Evolutionary conservation across 2,888 invertebrate species (phyloP).

Genomic region (Limnephilus auricula): DNA sequence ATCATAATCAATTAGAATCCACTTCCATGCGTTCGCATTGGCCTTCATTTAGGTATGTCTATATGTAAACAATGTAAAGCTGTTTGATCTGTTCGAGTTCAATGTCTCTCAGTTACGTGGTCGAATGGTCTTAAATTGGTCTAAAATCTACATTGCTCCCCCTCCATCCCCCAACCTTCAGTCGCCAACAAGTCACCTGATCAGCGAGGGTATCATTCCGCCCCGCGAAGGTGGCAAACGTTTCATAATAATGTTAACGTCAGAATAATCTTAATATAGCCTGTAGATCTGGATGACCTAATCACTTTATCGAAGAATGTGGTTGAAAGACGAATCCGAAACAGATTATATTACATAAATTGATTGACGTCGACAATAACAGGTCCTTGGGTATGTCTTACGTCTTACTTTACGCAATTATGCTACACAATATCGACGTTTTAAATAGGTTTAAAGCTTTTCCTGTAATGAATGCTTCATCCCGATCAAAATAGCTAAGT

Average conservation of each 20-base stretch:
- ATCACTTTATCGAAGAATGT: conserved; percentile 3
- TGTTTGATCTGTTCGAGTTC: background rate
- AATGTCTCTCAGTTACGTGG: background rate
- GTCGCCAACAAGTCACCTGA: background rate
- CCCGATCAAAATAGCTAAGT: background rate
- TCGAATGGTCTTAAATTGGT: background rate
- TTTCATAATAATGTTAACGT: background rate
- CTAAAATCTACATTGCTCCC: background rate
- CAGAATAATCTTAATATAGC: background rate
- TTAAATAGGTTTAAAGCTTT: background rate
- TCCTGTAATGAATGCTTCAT: background rate
- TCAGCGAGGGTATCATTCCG: background rate
- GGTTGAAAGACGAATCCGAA: conserved; percentile 6
- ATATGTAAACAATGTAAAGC: background rate
- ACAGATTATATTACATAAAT: background rate
- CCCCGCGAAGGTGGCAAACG: background rate
- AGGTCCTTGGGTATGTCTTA: background rate
- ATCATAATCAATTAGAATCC: background rate
- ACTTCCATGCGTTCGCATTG: background rate
- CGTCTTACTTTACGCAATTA: background rate
- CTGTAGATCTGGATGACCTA: background rate
- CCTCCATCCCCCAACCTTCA: background rate
- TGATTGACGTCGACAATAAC: background rate
- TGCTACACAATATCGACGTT: background rate
- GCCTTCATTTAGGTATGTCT: background rate